Evolutionary conservation across 2,888 invertebrate genomes (phyloP).

Genomic region (Pterostichus madidus): DNA sequence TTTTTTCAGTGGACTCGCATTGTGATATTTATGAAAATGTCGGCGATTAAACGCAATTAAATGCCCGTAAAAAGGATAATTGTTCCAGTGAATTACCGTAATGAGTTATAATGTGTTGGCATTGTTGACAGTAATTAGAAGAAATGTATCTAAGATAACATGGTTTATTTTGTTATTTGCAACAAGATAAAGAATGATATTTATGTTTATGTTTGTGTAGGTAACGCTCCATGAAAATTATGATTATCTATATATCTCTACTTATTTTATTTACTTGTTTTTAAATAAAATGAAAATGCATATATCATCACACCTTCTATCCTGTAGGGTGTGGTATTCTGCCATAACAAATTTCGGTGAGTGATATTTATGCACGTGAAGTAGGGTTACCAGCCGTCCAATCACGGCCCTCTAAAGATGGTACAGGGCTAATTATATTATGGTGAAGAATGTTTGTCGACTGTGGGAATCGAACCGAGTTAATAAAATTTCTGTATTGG

Average conservation of each 20-base stretch:
- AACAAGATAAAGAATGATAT: constrained; percentile 31
- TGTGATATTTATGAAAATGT: constrained; percentile 57
- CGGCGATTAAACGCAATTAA: constrained; percentile 61
- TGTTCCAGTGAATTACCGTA: constrained; percentile 38
- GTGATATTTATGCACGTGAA: no score
- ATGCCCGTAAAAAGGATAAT: constrained; percentile 47
- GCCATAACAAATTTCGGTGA: no score
- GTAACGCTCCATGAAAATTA: constrained; percentile 35
- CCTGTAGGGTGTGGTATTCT: no score
- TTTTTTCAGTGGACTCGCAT: constrained; percentile 6
- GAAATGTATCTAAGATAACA: constrained; percentile 20
- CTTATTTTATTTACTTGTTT: constrained; percentile 3
- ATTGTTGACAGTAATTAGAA: constrained; percentile 56
- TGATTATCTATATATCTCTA: neutral
- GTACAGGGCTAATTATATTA: no score
- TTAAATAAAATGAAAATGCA: no score
- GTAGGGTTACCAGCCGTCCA: no score
- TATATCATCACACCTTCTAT: no score
- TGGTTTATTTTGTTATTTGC: constrained; percentile 4
- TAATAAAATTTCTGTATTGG: no score
- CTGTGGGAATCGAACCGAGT: no score
- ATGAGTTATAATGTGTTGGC: constrained; percentile 57
- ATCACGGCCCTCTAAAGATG: no score
- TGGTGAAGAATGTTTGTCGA: no score
- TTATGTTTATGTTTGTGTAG: constrained; percentile 29